Evolutionary conservation across 2,797 vertebrate species (phyloP), one percentile per base, ranked within the genome.

Genomic region (Coregonus suidteri): DNA sequence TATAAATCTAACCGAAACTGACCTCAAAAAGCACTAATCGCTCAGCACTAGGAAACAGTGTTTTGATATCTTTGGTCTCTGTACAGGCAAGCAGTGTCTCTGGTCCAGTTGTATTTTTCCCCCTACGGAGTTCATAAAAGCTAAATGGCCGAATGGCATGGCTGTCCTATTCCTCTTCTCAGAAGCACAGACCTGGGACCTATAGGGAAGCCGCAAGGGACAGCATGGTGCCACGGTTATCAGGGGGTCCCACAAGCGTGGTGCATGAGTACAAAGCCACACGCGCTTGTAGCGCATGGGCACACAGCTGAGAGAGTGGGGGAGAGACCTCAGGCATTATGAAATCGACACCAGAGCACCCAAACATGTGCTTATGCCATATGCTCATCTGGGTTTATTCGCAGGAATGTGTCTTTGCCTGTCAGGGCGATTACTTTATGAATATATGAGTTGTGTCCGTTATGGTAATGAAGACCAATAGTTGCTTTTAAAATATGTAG

Each of bases 61-160:
- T 34, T 37, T 35, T 67, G 75, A 77, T n/a, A 66, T 31, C 52
- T 67, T 11, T 34, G 66, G 73, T 74, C 74, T 75, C 41, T 31
- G 66, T 70, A 71, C 66, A 47, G 52, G 14, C 25, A 18, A 59
- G 34, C 75, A 64, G 37, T 7, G 37, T 31, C 11, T 34, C 79
- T 87, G 77, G 81, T 69, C 82, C 70, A 53, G 79, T 64, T 65
- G 71, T 76, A 73, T 79, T 75, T 79, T 76, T 16, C 3, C 34
- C 67, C 15, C 34, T 14, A 47, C 1, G 5, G 74, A 77, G 76
- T 31, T 78, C 79, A 85, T 81, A 74, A 78, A 82, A 68, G 53
- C 73, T 65, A 68, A 79, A 74, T 1, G 9, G 73, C 54, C 64
- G n/a, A 51, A 78, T 30, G 54, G 25, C 65, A 9, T 2, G 52